Percentiles rank a stretch among this genome's conserved stretches.
Conservation (phyloP, 2,888 invertebrate genomes). For the Eupithecia vulgata region DNA sequence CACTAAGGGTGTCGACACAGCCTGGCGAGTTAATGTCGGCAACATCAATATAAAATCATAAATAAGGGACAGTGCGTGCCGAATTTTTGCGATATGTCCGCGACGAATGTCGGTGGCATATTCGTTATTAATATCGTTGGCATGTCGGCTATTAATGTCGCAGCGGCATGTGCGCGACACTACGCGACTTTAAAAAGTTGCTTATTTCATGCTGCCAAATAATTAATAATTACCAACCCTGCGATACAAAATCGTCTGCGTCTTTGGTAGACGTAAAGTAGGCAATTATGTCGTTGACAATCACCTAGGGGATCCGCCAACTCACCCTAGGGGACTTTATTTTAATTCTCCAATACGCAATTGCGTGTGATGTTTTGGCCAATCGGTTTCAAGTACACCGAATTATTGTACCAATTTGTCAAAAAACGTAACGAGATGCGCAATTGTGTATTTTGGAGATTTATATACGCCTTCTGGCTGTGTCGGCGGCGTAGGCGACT, state of each 20-base stretch:
- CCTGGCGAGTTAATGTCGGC: neutral
- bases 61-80: neutral
- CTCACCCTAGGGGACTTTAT: too few relatives aligned
- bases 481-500: neutral
- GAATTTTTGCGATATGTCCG: neutral
- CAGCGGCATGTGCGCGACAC: neutral
- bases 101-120: neutral
- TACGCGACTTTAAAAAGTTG: neutral
- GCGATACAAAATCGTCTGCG: neutral
- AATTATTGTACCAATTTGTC: too few relatives aligned
- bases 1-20: neutral
- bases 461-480: neutral
- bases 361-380: too few relatives aligned
- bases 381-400: too few relatives aligned
- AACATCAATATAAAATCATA: neutral
- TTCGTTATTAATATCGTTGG: neutral
- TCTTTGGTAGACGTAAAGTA: neutral
- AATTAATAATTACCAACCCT: neutral
- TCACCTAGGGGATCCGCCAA: too few relatives aligned
- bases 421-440: too few relatives aligned
- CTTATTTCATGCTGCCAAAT: neutral
- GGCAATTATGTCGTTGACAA: neutral
- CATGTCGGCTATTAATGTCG: neutral
- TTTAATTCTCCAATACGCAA: too few relatives aligned
- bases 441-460: too few relatives aligned